Evolutionary conservation across 2,797 vertebrate species (phyloP).

Genomic region (Bryconaethiops microstoma): DNA sequence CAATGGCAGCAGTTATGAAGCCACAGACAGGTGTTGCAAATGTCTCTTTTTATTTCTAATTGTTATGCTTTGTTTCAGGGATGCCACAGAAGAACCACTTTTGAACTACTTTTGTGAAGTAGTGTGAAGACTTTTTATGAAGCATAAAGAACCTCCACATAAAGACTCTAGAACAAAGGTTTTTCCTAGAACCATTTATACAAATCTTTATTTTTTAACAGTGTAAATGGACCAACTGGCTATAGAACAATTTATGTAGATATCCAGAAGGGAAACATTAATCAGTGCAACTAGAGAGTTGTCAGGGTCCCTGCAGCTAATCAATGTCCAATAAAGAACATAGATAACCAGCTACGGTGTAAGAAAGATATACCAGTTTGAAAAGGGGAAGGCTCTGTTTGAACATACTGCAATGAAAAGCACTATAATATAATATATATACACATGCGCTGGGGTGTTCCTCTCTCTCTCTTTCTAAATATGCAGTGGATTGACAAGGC

Average conservation of each 20-base stretch:
- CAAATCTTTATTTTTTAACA: neutral
- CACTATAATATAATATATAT: no score
- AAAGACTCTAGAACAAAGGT: no score
- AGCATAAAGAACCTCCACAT: no score
- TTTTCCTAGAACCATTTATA: neutral
- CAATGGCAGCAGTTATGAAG: no score
- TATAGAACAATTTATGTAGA: neutral
- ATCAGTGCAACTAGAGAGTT: neutral
- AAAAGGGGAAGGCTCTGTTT: neutral
- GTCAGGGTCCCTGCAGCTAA: neutral
- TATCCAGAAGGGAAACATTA: neutral
- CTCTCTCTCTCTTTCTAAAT: neutral
- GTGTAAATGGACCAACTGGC: neutral
- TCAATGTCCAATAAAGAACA: conserved; percentile 5
- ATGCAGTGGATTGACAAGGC: neutral
- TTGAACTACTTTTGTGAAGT: no score
- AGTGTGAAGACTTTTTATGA: no score
- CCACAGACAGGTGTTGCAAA: no score
- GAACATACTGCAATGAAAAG: neutral
- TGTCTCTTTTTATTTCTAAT: no score
- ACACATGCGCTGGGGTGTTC: no score
- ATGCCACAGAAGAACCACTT: no score
- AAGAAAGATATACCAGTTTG: neutral
- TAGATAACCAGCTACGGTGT: neutral
- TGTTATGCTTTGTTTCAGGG: no score